Evolutionary conservation across 2,797 vertebrate genomes (phyloP), one percentile per base, ranked within the genome.

Genomic region (Phoeniculus purpureus): DNA sequence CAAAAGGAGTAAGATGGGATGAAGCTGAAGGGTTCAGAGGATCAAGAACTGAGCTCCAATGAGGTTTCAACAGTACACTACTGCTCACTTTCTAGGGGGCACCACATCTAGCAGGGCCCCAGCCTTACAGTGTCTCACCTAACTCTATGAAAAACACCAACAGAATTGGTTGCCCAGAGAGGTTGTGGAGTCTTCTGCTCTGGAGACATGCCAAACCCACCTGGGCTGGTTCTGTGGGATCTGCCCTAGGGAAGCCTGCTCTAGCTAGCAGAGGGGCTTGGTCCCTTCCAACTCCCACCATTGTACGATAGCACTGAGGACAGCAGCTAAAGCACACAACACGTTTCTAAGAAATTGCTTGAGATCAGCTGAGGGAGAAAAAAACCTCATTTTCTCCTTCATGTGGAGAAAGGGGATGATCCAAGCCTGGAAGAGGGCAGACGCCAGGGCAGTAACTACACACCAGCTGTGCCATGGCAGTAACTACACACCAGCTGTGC

Each of bases 321-420:
- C 29, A 87, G 50, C 61, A 80, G 50, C 78, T 82, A 61, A 85
- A 85, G 8, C 78, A 85, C 70, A 51, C 50, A 66, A 82, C 26
- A 81, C 77, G 85, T 68, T 82, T 55, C 65, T 71, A 48, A 65
- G 29, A 50, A 82, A 58, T 22, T 48, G 37, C 32, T 18, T 27
- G 48, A 25, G n/a, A 89, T 87, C 37, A 61, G 82, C 31, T 52
- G 32, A 60, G 65, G 6, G 10, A 45, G 27, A 68, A 71, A 43
- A 68, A 14, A 20, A 29, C 23, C 25, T 17, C 16, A 6, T 64
- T 59, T 56, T 27, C n/a, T 67, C n/a, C 32, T 74, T 50, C 51
- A 10, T 50, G 16, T 3, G 18, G 56, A 75, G n/a, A 52, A 68
- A 76, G n/a, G 16, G 31, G 16, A 20, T 43, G 32, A 5, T 67